Percentiles rank a stretch among this genome's conserved stretches.
Evolutionary conservation across 2,113 vertebrate genomes (phyloP).

Genomic region (Phylloscopus whistleri): DNA sequence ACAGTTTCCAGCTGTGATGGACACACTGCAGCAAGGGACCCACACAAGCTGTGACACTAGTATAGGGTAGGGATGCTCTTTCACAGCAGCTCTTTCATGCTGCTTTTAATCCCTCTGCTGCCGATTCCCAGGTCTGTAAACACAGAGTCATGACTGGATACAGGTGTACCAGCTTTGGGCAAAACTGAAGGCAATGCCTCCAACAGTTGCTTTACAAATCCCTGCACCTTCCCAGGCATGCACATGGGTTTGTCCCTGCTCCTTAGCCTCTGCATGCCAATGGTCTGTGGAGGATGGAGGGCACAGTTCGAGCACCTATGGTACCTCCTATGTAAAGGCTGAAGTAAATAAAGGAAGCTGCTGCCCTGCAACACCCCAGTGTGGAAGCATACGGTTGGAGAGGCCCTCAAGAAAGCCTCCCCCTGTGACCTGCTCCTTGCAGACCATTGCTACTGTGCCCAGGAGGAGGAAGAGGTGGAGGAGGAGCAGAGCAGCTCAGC

Average conservation of each 20-base stretch:
- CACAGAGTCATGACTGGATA: accelerated
- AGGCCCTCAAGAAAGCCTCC: accelerated
- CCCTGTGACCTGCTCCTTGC: accelerated
- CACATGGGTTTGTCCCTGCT: neutral
- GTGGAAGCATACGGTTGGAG: accelerated
- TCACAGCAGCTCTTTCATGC: neutral
- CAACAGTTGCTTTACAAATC: neutral
- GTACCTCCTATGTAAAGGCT: neutral
- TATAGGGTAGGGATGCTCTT: neutral
- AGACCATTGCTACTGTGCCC: neutral
- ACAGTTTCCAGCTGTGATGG: neutral
- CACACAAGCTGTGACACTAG: accelerated
- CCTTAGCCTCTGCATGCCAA: neutral
- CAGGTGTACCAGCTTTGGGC: neutral
- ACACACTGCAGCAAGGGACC: neutral
- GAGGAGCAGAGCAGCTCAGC: neutral
- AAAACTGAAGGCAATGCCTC: neutral
- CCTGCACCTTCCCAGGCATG: neutral
- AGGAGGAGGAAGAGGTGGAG: accelerated
- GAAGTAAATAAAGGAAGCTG: neutral
- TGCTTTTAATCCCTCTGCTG: neutral
- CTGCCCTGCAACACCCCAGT: neutral
- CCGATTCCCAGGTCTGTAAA: accelerated
- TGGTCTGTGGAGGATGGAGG: neutral
- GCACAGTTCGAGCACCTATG: neutral